Evolutionary conservation across 2,797 vertebrate species (phyloP).

Genomic region (Chromobotia macracanthus): DNA sequence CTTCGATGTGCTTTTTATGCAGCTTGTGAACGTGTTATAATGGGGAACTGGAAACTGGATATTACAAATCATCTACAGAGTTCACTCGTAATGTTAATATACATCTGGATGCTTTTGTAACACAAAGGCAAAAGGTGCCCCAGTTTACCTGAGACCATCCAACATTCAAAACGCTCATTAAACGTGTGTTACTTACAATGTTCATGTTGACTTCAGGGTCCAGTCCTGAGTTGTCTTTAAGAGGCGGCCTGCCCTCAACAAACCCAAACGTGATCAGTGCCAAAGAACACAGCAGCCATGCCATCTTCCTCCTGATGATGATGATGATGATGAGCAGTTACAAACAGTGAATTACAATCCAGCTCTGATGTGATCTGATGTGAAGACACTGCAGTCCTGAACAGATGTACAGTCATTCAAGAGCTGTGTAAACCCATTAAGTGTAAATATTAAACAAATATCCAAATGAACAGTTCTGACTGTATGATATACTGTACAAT

Average conservation of each 20-base stretch:
- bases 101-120: no score
- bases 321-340: constrained; percentile 22
- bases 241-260: constrained; percentile 14
- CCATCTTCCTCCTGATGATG: constrained; percentile 61
- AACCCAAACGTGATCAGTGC: constrained; percentile 50
- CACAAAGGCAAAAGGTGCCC: no score
- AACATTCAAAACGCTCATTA: background rate
- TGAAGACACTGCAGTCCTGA: background rate
- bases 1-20: no score
- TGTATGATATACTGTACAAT: no score
- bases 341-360: background rate
- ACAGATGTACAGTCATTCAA: background rate
- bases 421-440: background rate
- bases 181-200: constrained; percentile 70
- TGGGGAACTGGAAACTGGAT: constrained; percentile 21
- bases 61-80: constrained; percentile 14
- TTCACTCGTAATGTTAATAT: background rate
- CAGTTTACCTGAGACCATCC: no score
- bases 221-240: constrained; percentile 32
- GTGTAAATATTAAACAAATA: no score
- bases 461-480: no score
- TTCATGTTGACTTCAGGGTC: constrained; percentile 83
- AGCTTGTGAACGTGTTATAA: constrained; percentile 20
- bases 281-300: constrained; percentile 45
- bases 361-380: no score